Percentiles rank a stretch among this genome's conserved stretches.
phyloP scores from a whole-genome alignment of 2,797 vertebrate genomes.

The Rhynchonycteris naso region DNA sequence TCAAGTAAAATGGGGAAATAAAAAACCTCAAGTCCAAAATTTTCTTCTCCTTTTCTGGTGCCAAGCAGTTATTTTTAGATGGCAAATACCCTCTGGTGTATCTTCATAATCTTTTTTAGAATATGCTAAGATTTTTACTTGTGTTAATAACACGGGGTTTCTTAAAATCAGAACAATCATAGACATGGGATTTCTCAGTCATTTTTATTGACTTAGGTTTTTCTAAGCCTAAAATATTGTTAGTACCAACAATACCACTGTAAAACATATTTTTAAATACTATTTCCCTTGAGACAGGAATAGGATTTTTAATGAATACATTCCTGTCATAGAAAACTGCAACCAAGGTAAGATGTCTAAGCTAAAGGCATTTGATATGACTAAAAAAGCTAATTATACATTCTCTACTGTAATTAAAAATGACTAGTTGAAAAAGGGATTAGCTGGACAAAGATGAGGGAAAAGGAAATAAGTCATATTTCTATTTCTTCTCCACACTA shows the following conservation, averaged over 20 bases:
- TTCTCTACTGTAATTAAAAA: constrained; percentile 45
- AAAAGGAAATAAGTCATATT: neutral
- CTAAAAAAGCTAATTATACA: neutral
- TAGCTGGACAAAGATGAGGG: neutral
- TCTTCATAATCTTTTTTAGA: neutral
- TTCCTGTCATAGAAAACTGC: neutral
- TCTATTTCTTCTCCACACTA: constrained; percentile 1
- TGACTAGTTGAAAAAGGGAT: neutral
- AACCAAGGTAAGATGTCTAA: constrained; percentile 3
- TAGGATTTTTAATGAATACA: constrained; percentile 16
- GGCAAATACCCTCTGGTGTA: neutral
- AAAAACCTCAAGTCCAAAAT: neutral
- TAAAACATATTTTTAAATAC: constrained; percentile 50
- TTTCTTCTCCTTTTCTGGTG: neutral
- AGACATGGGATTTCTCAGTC: neutral
- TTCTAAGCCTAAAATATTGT: constrained; percentile 20
- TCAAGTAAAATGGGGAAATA: neutral
- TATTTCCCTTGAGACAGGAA: neutral
- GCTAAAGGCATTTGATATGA: constrained; percentile 10
- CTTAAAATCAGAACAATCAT: constrained; percentile 12
- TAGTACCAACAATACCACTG: neutral
- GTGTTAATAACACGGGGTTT: neutral
- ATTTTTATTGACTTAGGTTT: constrained; percentile 35
- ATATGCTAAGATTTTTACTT: neutral
- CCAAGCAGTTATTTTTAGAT: neutral